These are phyloP conservation scores for Parapsyche elsis DNA, from an alignment of 1,140 invertebrate genomes.

Conservation along the genomic window DNA sequence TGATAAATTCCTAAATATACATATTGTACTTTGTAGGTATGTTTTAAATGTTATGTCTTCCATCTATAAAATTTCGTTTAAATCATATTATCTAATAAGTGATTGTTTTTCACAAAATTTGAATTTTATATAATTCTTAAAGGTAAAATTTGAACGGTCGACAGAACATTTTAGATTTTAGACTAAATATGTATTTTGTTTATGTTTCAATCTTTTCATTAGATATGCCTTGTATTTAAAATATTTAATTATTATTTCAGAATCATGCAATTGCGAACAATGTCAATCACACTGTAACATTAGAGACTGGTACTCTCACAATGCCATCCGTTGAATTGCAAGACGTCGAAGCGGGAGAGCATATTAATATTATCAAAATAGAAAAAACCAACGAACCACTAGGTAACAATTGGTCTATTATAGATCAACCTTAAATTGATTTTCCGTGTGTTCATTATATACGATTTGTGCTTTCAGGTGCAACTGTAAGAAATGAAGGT, in stretches of 20 bases:
- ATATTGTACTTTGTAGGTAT: no score
- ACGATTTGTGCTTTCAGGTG: slow-evolving; percentile 71
- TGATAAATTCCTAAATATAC: no score
- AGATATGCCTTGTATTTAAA: no score
- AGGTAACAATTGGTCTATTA: slow-evolving; percentile 62
- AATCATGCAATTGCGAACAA: slow-evolving; percentile 57
- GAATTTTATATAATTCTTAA: no score
- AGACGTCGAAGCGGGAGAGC: slow-evolving; percentile 75
- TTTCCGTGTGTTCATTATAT: slow-evolving; percentile 11
- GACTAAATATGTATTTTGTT: not conserved
- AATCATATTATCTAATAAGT: no score
- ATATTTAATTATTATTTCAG: slow-evolving; percentile 35
- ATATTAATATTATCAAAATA: slow-evolving; percentile 95
- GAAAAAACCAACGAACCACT: slow-evolving; percentile 97
- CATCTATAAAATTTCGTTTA: no score
- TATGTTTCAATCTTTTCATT: no score
- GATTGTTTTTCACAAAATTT: no score
- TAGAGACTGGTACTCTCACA: slow-evolving; percentile 61
- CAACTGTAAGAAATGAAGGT: slow-evolving; percentile 94
- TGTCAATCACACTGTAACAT: slow-evolving; percentile 63
- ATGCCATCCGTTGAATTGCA: slow-evolving; percentile 66
- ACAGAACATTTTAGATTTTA: no score
- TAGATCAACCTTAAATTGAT: not conserved
- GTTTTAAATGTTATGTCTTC: no score
- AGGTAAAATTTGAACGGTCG: no score